Evolutionary conservation across 2,797 vertebrate genomes (phyloP), one percentile per base, ranked within the genome.

Genomic region (Xyrichtys novacula): DNA sequence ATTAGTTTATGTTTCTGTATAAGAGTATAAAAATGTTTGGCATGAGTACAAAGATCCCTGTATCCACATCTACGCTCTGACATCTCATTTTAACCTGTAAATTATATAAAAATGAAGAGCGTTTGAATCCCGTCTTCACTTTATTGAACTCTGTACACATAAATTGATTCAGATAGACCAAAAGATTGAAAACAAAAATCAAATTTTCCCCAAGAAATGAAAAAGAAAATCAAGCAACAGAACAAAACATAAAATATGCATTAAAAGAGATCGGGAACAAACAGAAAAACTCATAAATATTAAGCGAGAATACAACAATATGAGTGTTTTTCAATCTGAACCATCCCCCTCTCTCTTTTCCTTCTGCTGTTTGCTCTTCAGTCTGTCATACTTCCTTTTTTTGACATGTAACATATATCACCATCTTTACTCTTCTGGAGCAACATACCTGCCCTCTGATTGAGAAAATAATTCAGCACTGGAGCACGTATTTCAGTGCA

Each of bases 271-370:
- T 29, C 48, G 22, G 29, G 67, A 69, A 60, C n/a, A 54, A 60
- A 43, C 22, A 72, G 53, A 59, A 71, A 50, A 5, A 43, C 66
- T 74, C 53, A 74, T 85, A 46, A 80, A 84, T 81, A 61, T 66
- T 61, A 72, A 78, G 39, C 5, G 14, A 65, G 16, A 47, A 38
- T 23, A 50, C 20, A 34, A 43, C 29, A 26, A 4, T 49, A 39
- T 68, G 6, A 62, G 28, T 58, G 34, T 61, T 68, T 52, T 59
- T 63, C 26, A 25, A 43, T 61, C 31, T 25, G 44, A 57, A 31
- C 16, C 12, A 14, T 31, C 32, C 7, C 29, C 22, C 25, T 54
- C 47, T n/a, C 6, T 23, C 29, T 40, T 34, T 44, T 47, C 40
- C 49, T 62, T 38, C 0, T 29, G 61, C 44, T 58, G 44, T 58